Conservation (phyloP, 1,140 invertebrate species). For the Brachionus calyciflorus region DNA sequence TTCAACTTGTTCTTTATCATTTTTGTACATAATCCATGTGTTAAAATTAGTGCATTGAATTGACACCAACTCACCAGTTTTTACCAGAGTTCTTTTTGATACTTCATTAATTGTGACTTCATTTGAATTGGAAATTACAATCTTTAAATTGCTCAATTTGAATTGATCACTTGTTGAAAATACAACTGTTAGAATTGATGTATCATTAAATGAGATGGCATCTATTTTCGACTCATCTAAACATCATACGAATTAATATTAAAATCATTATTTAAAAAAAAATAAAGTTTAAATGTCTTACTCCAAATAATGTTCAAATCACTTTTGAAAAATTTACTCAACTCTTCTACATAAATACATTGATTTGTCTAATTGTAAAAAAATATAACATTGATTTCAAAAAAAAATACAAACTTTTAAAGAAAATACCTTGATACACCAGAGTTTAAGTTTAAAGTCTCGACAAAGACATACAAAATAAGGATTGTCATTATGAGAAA, state of each 20-base stretch:
- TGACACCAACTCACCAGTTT: background rate
- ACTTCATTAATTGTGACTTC: background rate
- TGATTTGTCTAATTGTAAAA: constrained; percentile 19
- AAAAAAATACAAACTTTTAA: background rate
- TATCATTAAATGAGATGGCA: background rate
- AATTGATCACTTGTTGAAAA: constrained; percentile 23
- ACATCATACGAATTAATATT: background rate
- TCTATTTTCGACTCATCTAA: constrained; percentile 25
- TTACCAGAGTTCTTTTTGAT: background rate
- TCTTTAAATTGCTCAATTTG: background rate
- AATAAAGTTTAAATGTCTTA: background rate
- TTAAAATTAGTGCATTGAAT: constrained; percentile 24
- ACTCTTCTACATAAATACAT: background rate
- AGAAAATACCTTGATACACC: constrained; percentile 38
- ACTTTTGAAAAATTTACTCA: constrained; percentile 3
- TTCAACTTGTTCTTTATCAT: background rate
- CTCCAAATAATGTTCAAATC: constrained; percentile 16
- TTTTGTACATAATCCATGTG: constrained; percentile 22
- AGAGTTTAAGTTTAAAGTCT: constrained; percentile 30
- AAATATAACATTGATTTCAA: background rate
- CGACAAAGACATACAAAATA: constrained; percentile 21
- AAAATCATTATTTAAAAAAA: background rate
- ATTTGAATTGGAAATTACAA: background rate
- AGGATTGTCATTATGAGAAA: background rate
- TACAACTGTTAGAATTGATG: background rate